phyloP scores from a whole-genome alignment of 2,797 vertebrate species.

The Lerista edwardsae region DNA sequence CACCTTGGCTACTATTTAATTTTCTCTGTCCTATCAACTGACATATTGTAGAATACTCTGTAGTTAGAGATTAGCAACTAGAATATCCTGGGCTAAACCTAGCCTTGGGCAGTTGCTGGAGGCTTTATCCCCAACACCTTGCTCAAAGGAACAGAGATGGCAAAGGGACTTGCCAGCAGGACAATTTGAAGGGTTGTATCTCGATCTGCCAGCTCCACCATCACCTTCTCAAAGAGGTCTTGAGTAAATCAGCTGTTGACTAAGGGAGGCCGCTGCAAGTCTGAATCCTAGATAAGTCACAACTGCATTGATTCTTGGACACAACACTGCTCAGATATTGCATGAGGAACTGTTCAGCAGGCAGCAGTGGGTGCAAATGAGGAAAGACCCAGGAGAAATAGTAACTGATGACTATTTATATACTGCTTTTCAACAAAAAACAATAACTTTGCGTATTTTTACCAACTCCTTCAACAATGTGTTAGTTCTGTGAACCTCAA shows the following conservation, averaged over 20 bases:
- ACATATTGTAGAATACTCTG: background rate
- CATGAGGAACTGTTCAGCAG: background rate
- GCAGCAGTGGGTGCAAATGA: background rate
- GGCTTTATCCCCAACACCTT: background rate
- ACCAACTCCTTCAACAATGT: background rate
- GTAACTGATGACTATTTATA: too few species aligned
- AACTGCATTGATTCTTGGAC: too few species aligned
- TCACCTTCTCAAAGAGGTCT: background rate
- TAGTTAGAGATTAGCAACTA: background rate
- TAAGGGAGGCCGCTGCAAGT: too few species aligned
- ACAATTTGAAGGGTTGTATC: background rate
- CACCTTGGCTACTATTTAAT: too few species aligned
- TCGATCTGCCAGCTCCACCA: background rate
- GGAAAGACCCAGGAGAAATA: background rate
- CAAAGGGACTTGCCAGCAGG: background rate
- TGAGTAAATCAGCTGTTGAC: background rate
- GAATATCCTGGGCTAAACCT: background rate
- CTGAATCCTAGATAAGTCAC: background rate
- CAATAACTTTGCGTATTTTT: background rate
- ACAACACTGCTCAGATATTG: background rate
- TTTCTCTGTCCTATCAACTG: background rate
- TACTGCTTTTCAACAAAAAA: too few species aligned
- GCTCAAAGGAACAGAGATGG: background rate
- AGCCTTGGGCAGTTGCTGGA: too few species aligned
- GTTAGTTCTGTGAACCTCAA: conserved; percentile 4